Percentiles rank a stretch among this genome's conserved stretches.
phyloP scores from a whole-genome alignment of 1,140 invertebrate species.

The Nebria ingens region DNA sequence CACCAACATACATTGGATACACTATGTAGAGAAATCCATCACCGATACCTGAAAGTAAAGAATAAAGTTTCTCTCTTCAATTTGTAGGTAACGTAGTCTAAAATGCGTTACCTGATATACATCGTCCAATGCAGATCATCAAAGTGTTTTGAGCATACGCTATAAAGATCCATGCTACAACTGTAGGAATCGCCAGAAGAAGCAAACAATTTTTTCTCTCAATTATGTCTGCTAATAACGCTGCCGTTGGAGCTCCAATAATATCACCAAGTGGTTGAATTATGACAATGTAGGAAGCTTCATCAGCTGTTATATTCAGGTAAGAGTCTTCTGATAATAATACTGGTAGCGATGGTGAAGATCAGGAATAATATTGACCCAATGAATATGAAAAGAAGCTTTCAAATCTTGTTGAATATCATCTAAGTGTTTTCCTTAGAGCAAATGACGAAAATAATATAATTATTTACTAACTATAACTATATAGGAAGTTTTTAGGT shows the following conservation, averaged over 20 bases:
- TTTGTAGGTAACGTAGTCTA: slow-evolving; percentile 21
- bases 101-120: slow-evolving; percentile 25
- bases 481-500: too few relatives aligned
- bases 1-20: slow-evolving; percentile 40
- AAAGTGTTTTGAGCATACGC: neutral
- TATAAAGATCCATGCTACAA: slow-evolving; percentile 34
- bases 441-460: too few relatives aligned
- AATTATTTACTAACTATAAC: too few relatives aligned
- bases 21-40: neutral
- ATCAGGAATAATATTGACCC: too few relatives aligned
- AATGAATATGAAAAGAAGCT: too few relatives aligned
- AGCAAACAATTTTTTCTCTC: slow-evolving; percentile 46
- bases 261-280: slow-evolving; percentile 55
- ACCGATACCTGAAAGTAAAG: too few relatives aligned
- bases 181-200: neutral
- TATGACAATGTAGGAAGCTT: slow-evolving; percentile 24
- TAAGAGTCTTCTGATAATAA: slow-evolving; percentile 24
- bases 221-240: slow-evolving; percentile 44
- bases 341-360: slow-evolving; percentile 38
- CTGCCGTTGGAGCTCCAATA: slow-evolving; percentile 67
- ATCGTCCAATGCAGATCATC: slow-evolving; percentile 33
- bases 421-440: too few relatives aligned
- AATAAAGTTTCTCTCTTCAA: too few relatives aligned
- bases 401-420: too few relatives aligned
- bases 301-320: slow-evolving; percentile 19